phyloP scores from a whole-genome alignment of 2,797 vertebrate genomes.

The Alca torda region DNA sequence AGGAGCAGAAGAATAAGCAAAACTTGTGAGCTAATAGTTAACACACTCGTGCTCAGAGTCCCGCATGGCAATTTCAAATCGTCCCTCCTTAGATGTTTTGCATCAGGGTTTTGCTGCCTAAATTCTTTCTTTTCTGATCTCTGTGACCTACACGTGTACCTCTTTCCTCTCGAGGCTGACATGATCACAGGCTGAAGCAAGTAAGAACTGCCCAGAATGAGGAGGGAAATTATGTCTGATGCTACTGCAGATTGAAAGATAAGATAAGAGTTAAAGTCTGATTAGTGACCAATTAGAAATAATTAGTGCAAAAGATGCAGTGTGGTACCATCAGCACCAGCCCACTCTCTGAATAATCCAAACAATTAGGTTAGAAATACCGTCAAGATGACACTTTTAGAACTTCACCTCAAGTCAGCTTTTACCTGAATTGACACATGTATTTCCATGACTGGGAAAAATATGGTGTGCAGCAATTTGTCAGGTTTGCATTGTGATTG shows the following conservation, averaged over 20 bases:
- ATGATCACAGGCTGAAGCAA: background rate
- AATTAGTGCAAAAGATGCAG: background rate
- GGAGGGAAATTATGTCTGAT: background rate
- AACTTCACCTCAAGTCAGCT: background rate
- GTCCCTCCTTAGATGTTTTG: slow-evolving; percentile 34
- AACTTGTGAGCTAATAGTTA: slow-evolving; percentile 34
- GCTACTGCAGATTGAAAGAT: background rate
- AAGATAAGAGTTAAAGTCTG: background rate
- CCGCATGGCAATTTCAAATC: background rate
- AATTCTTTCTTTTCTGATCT: slow-evolving; percentile 56
- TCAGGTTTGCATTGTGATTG: background rate
- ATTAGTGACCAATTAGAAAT: background rate
- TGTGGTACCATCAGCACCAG: background rate
- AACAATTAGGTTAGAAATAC: background rate
- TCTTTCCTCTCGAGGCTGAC: slow-evolving; percentile 6
- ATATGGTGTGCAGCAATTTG: background rate
- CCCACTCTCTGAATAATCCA: background rate
- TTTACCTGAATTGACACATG: background rate
- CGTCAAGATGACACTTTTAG: background rate
- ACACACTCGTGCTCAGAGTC: background rate
- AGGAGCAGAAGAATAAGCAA: background rate
- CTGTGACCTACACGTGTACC: slow-evolving; percentile 58
- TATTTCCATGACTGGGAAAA: background rate
- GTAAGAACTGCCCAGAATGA: background rate
- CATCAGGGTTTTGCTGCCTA: slow-evolving; percentile 18